A percentile compares a stretch with the other conserved stretches of the same genome.
Conservation (phyloP, 2,113 vertebrate species). For the Hippocampus zosterae region DNA sequence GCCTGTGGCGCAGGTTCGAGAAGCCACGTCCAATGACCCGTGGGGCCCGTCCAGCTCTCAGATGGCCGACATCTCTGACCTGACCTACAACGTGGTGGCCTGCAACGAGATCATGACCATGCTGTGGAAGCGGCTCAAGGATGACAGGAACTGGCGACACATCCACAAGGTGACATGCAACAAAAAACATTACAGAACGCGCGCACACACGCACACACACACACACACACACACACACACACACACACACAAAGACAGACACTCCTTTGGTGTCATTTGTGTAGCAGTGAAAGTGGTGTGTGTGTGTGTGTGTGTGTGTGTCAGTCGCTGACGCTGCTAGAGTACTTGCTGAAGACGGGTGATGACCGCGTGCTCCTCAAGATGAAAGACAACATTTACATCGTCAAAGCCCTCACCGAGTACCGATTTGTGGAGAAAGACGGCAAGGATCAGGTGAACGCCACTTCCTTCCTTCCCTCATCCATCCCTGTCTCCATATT, state of each 20-base stretch:
- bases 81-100: slow-evolving; percentile 85
- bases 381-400: slow-evolving; percentile 85
- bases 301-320: no score
- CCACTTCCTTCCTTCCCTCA: no score
- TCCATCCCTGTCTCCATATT: no score
- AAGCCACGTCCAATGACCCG: slow-evolving; percentile 87
- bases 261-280: no score
- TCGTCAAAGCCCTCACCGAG: slow-evolving; percentile 84
- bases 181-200: no score
- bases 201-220: no score
- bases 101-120: slow-evolving; percentile 88
- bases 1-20: slow-evolving; percentile 68
- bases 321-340: slow-evolving; percentile 84
- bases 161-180: slow-evolving; percentile 79
- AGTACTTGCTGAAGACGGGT: slow-evolving; percentile 87
- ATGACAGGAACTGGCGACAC: slow-evolving; percentile 88
- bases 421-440: slow-evolving; percentile 87
- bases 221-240: no score
- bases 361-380: slow-evolving; percentile 85
- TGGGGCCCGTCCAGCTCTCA: slow-evolving; percentile 87
- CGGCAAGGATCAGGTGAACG: slow-evolving; percentile 83
- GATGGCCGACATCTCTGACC: slow-evolving; percentile 84
- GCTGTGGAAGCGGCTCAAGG: slow-evolving; percentile 86
- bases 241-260: no score
- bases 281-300: no score